phyloP scores from a whole-genome alignment of 2,113 vertebrate species.

The Microcebus lehilahytsara region DNA sequence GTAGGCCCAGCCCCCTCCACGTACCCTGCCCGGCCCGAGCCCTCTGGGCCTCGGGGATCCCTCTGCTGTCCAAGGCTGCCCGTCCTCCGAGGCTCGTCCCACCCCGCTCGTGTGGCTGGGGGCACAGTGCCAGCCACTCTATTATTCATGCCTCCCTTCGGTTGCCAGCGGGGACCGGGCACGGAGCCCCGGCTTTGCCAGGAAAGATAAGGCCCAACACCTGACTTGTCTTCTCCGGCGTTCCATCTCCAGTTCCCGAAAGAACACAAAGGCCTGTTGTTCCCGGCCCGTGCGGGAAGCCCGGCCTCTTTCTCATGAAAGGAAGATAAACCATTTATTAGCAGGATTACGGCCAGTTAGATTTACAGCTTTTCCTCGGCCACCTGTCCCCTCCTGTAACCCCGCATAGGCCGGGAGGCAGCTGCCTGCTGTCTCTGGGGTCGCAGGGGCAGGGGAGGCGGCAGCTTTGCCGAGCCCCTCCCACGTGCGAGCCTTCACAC shows the following conservation, averaged over 20 bases:
- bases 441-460: accelerated
- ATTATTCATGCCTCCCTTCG: slow-evolving; percentile 48
- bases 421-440: background rate
- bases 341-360: slow-evolving; percentile 73
- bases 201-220: slow-evolving; percentile 59
- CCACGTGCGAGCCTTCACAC: accelerated
- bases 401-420: background rate
- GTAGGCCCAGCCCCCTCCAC: background rate
- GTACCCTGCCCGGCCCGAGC: background rate
- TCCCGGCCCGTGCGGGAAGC: slow-evolving; percentile 18
- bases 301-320: slow-evolving; percentile 75
- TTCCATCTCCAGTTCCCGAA: background rate
- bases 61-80: accelerated
- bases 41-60: background rate
- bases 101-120: background rate
- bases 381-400: slow-evolving; percentile 73
- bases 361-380: slow-evolving; percentile 64
- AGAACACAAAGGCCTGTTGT: slow-evolving; percentile 64
- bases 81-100: accelerated
- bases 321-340: slow-evolving; percentile 71
- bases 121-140: slow-evolving; percentile 14
- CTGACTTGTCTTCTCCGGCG: background rate
- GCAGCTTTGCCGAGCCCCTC: background rate
- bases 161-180: slow-evolving; percentile 43
- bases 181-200: slow-evolving; percentile 40